Percentiles rank a stretch among this genome's conserved stretches.
These are phyloP conservation scores for Bubo blakistoni DNA, from an alignment of 2,113 vertebrate species.

Conservation along the genomic window DNA sequence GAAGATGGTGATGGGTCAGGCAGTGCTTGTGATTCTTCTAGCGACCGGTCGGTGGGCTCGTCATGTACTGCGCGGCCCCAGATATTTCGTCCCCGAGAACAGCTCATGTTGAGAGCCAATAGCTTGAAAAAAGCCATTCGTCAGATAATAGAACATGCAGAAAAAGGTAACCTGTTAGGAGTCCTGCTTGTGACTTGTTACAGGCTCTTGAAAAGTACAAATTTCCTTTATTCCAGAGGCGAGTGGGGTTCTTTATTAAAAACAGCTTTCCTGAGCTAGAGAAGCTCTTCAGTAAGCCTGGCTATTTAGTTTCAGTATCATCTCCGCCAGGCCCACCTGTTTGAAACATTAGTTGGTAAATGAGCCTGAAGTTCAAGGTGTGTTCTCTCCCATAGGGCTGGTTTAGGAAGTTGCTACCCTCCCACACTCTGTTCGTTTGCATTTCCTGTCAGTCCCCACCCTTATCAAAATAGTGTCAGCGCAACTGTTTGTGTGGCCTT, in stretches of 20 bases:
- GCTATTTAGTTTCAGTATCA: not conserved
- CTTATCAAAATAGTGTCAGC: not conserved
- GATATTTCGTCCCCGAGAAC: conserved; percentile 91
- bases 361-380: not conserved
- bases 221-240: not conserved
- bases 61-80: conserved; percentile 76
- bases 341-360: not conserved
- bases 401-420: not conserved
- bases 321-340: not conserved
- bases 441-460: conserved; percentile 26
- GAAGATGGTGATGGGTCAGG: conserved; percentile 80
- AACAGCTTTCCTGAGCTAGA: not conserved
- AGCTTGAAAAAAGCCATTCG: conserved; percentile 97
- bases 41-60: conserved; percentile 43
- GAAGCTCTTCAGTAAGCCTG: not conserved
- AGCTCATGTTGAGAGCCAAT: conserved; percentile 96
- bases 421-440: not conserved
- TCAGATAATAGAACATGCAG: conserved; percentile 96
- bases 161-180: conserved; percentile 80
- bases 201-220: not conserved
- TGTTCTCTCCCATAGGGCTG: not conserved
- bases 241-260: not conserved
- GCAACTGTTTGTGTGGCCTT: not conserved
- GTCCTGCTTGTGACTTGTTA: not conserved
- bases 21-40: conserved; percentile 38